Percentiles rank a stretch among this genome's conserved stretches.
phyloP scores from a whole-genome alignment of 2,888 invertebrate genomes.

The Sclerodermus sp. region DNA sequence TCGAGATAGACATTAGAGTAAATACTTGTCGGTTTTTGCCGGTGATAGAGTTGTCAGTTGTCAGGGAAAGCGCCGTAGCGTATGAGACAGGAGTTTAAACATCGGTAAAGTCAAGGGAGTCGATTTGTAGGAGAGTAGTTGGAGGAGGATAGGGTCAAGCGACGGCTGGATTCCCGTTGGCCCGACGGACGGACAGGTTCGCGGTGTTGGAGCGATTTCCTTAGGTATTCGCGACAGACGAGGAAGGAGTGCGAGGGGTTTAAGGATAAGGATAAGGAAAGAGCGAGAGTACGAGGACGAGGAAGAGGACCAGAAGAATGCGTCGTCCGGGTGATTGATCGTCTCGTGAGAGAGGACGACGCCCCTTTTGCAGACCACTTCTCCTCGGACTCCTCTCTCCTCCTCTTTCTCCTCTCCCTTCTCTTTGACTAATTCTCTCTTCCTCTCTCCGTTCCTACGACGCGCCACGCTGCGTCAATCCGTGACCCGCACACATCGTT shows the following conservation, averaged over 20 bases:
- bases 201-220: not conserved
- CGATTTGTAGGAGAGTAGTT: not conserved
- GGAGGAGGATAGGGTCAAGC: not conserved
- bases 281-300: no score
- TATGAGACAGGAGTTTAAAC: conserved; percentile 2
- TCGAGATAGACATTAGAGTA: not conserved
- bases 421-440: not conserved
- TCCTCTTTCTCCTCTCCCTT: conserved; percentile 6
- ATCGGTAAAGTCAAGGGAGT: not conserved
- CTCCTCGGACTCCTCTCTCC: not conserved
- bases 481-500: conserved; percentile 23
- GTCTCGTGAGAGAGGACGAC: not conserved
- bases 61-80: no score
- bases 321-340: not conserved
- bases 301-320: not conserved
- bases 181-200: conserved; percentile 7
- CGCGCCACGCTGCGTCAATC: conserved; percentile 22
- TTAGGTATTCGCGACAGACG: conserved; percentile 5
- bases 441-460: conserved; percentile 11
- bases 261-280: not conserved
- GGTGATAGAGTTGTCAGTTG: no score
- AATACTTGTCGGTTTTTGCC: conserved; percentile 28
- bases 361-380: not conserved
- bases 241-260: not conserved
- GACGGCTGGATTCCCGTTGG: conserved; percentile 4